These are phyloP conservation scores for Drosophila mauritiana DNA, from an alignment of 1,140 invertebrate species.

Conservation along the genomic window DNA sequence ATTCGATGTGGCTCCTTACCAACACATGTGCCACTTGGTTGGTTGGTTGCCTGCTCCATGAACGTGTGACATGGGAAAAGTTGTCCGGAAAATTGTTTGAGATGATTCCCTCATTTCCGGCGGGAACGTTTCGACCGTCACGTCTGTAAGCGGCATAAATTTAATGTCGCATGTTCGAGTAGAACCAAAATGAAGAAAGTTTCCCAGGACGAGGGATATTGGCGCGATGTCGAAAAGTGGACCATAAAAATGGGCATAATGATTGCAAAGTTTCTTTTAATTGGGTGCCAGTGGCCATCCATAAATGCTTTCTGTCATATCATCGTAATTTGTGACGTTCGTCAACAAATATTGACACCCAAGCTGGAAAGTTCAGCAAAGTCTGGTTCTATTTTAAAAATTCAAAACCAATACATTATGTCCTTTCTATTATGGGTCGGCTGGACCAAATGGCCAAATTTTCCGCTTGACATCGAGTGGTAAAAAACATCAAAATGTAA, in stretches of 20 bases:
- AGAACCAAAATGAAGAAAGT: constrained; percentile 58
- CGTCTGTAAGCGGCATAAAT: constrained; percentile 65
- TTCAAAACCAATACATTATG: constrained; percentile 27
- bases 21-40: constrained; percentile 11
- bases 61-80: constrained; percentile 42
- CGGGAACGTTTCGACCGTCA: constrained; percentile 38
- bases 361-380: constrained; percentile 19
- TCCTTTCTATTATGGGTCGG: constrained; percentile 22
- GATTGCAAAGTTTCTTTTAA: constrained; percentile 59
- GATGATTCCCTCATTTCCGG: constrained; percentile 37
- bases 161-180: constrained; percentile 68
- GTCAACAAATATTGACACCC: constrained; percentile 22
- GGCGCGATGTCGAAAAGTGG: constrained; percentile 16
- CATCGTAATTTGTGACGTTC: constrained; percentile 2
- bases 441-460: constrained; percentile 3
- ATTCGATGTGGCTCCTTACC: constrained; percentile 60
- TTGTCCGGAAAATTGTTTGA: constrained; percentile 53
- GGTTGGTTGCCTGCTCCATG: not conserved
- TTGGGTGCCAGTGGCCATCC: constrained; percentile 40
- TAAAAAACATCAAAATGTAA: constrained; percentile 43
- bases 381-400: constrained; percentile 12
- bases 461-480: no score
- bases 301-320: constrained; percentile 2
- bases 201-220: constrained; percentile 3
- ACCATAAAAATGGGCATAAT: constrained; percentile 55